A percentile compares a stretch with the other conserved stretches of the same genome.
phyloP scores from a whole-genome alignment of 2,888 invertebrate species.

The Hesperia comma region DNA sequence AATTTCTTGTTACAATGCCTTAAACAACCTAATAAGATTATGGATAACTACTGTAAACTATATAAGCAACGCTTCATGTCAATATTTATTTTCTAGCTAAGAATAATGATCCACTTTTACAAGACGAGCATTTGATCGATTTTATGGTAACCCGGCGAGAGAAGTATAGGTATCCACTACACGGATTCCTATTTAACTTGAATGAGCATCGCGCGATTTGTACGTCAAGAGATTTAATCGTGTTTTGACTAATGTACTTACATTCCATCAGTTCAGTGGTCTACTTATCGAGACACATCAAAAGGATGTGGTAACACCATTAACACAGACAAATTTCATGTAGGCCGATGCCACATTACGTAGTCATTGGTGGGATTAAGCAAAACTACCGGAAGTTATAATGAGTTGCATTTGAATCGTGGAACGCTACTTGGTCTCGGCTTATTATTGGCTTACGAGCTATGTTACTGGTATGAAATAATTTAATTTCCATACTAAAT shows the following conservation, averaged over 20 bases:
- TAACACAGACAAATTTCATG: constrained; percentile 17
- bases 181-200: constrained; percentile 1
- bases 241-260: constrained; percentile 14
- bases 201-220: constrained; percentile 18
- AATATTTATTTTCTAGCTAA: background rate
- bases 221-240: constrained; percentile 21
- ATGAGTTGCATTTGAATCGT: constrained; percentile 16
- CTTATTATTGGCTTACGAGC: constrained; percentile 28
- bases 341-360: constrained; percentile 12
- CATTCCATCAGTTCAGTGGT: constrained; percentile 26
- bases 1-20: too few relatives aligned
- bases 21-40: background rate
- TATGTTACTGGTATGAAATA: constrained; percentile 36
- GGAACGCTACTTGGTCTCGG: constrained; percentile 16
- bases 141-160: background rate
- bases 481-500: constrained; percentile 1
- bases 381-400: constrained; percentile 20
- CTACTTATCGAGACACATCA: constrained; percentile 15
- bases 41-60: background rate
- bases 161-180: background rate
- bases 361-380: constrained; percentile 20
- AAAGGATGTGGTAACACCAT: constrained; percentile 24
- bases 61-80: background rate
- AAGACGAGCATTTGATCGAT: background rate
- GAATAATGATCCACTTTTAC: constrained; percentile 2